These are phyloP conservation scores for Hyaena hyaena DNA, from an alignment of 2,113 vertebrate genomes.

Conservation along the genomic window DNA sequence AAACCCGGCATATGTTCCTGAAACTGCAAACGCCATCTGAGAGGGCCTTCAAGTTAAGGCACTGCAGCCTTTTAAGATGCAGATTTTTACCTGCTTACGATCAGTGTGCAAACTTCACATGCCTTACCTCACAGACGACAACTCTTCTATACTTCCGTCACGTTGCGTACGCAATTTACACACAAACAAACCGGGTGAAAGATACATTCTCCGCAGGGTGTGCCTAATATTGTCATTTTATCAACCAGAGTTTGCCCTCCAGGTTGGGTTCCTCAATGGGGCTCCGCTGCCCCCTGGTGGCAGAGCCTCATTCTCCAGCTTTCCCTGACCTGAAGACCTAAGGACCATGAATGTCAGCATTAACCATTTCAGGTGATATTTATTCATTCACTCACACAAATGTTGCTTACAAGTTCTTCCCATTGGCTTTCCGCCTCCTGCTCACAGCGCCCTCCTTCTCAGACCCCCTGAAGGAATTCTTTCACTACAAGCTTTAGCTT, in stretches of 20 bases:
- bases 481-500: neutral
- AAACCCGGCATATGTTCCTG: neutral
- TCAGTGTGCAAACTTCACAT: neutral
- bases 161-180: neutral
- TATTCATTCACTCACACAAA: neutral
- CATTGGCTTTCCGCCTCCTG: neutral
- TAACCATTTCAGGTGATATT: neutral
- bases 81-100: neutral
- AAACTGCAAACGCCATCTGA: neutral
- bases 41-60: neutral
- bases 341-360: neutral
- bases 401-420: neutral
- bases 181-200: neutral
- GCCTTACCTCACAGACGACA: neutral
- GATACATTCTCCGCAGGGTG: neutral
- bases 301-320: neutral
- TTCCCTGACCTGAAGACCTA: too few relatives aligned
- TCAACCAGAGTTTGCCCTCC: accelerated
- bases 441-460: neutral
- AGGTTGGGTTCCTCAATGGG: neutral
- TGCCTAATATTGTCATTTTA: neutral
- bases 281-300: slow-evolving; percentile 68
- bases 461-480: neutral
- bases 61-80: neutral
- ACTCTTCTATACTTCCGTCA: neutral